Conservation (phyloP, 2,113 vertebrate species). For the Anseranas semipalmata region DNA sequence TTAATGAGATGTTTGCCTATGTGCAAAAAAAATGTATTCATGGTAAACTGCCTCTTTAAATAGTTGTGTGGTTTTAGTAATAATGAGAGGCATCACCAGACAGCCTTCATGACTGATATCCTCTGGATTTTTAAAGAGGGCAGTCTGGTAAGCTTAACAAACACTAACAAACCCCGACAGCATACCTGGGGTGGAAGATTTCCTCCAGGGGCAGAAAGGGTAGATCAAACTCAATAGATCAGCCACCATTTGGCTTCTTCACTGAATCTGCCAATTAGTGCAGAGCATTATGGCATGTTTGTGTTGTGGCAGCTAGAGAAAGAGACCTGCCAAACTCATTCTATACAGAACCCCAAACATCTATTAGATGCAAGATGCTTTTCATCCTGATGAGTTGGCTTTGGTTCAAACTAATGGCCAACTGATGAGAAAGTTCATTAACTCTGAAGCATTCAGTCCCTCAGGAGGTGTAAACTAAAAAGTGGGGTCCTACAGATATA, state of each 20-base stretch:
- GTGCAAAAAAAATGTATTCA: slow-evolving; percentile 19
- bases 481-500: slow-evolving; percentile 60
- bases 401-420: slow-evolving; percentile 60
- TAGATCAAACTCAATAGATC: slow-evolving; percentile 50
- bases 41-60: slow-evolving; percentile 1
- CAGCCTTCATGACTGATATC: background rate
- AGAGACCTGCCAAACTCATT: slow-evolving; percentile 68
- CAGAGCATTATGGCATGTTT: slow-evolving; percentile 56
- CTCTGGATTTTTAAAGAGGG: background rate
- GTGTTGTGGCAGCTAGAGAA: slow-evolving; percentile 65
- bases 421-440: slow-evolving; percentile 71
- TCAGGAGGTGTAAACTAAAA: slow-evolving; percentile 64
- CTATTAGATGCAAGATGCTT: slow-evolving; percentile 68
- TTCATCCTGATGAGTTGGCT: slow-evolving; percentile 68
- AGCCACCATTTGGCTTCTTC: slow-evolving; percentile 54
- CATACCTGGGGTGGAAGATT: slow-evolving; percentile 54
- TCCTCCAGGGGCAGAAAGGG: slow-evolving; percentile 38
- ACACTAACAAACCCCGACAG: background rate
- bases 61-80: background rate
- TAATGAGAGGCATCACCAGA: background rate
- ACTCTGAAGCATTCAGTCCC: slow-evolving; percentile 56
- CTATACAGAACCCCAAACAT: slow-evolving; percentile 66
- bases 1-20: slow-evolving; percentile 15
- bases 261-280: slow-evolving; percentile 63
- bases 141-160: slow-evolving; percentile 19